Base-by-base conservation (phyloP, 2,888 invertebrate genomes). In the Diadegma fenestrale region DNA sequence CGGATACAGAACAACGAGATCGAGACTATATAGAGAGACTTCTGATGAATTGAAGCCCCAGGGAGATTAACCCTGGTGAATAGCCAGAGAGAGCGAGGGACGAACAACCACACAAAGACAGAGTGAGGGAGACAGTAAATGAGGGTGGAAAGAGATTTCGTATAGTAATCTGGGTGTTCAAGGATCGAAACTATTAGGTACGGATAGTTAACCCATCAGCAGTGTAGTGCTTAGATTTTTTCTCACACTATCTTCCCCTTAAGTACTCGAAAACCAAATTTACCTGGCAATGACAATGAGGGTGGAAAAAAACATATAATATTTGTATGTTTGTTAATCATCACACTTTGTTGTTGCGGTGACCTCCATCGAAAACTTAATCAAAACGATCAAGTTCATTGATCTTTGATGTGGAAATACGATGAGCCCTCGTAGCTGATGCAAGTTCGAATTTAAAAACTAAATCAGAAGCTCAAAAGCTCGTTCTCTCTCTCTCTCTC, bases 41-140 rank as follows among this genome's bases (percentile, higher is more conserved):
- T 51, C 68, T 69, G 69, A 51, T 69, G 78, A 58, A 73, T 75
- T 37, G 69, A 85, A 64, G 75, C 85, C 69, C 78, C 68, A 75
- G 73, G 78, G 75, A 37, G 37, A 78, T 64, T 26, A 63, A 51
- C 45, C 69, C 43, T 51, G 77, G 66, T 37, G 43, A 17, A 69
- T 12, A 61, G 69, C 14, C 17, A 33, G 63, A 63, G 48, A 63
- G 63, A 45, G 17, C 3, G 19, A 37, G 33, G n/a, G 37, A 37
- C 37, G 10, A 37, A 37, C 37, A 37, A 37, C 37, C 37, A 37
- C 37, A 37, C 37, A 37, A 37, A 17, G 8, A 30, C 26, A 54
- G 43, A 41, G 17, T 43, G 63, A 48, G 26, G 48, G 14, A 61
- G 61, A 30, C 7, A 17, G 43, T 7, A 22, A n/a, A 22, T 7